Evolutionary conservation across 2,797 vertebrate species (phyloP).

Genomic region (Sylvilagus floridanus): DNA sequence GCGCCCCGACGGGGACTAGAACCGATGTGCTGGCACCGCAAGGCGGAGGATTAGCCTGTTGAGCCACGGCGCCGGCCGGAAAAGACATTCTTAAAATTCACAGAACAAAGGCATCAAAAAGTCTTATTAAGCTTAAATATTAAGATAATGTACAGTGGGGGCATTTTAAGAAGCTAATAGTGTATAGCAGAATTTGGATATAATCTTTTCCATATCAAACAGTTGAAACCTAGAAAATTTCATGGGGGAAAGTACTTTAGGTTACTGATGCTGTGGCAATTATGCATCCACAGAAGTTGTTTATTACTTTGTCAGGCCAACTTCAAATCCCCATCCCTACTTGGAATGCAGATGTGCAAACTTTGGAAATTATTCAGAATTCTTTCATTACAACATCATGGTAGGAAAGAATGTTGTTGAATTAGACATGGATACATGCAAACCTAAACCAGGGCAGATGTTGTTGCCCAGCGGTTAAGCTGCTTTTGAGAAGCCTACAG

Average conservation of each 20-base stretch:
- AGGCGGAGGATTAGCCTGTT: too few relatives aligned
- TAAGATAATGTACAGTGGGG: neutral
- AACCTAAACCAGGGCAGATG: neutral
- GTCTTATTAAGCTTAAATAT: constrained; percentile 49
- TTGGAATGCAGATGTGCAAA: neutral
- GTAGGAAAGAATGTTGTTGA: neutral
- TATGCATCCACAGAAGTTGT: neutral
- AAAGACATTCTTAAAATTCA: neutral
- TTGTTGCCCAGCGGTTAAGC: too few relatives aligned
- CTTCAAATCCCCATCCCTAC: neutral
- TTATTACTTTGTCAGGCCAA: fast-evolving
- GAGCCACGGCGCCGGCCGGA: too few relatives aligned
- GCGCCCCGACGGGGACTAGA: too few relatives aligned
- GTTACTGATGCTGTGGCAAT: neutral
- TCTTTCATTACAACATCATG: neutral
- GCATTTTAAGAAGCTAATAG: constrained; percentile 27
- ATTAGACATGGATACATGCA: neutral
- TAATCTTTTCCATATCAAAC: neutral
- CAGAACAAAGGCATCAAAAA: neutral
- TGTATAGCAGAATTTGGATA: neutral
- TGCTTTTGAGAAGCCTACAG: too few relatives aligned
- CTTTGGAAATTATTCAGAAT: neutral
- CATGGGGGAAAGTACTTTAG: neutral
- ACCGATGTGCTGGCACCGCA: too few relatives aligned
- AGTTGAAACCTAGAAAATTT: neutral